phyloP scores from a whole-genome alignment of 1,140 invertebrate species.

The Agraylea sexmaculata region DNA sequence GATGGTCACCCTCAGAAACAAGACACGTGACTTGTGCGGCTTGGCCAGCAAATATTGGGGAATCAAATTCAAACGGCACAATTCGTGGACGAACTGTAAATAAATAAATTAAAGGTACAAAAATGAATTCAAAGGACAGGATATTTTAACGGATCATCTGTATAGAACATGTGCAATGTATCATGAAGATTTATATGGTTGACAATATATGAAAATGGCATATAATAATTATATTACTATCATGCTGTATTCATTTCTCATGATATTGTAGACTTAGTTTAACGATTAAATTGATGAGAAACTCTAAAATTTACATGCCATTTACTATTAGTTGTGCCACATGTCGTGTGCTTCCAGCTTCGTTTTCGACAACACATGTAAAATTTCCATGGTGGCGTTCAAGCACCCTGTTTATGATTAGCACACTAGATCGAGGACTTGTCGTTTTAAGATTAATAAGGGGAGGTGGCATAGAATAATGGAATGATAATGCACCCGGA shows the following conservation, averaged over 20 bases:
- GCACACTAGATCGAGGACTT: slow-evolving; percentile 46
- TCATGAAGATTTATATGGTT: background rate
- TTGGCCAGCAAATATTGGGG: slow-evolving; percentile 55
- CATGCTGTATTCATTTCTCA: slow-evolving; percentile 2
- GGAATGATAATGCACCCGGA: too few species aligned
- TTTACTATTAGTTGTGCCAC: slow-evolving; percentile 46
- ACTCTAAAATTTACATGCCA: slow-evolving; percentile 39
- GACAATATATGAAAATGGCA: background rate
- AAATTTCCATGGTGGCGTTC: slow-evolving; percentile 49
- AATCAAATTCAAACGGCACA: slow-evolving; percentile 59
- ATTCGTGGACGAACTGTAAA: slow-evolving; percentile 62
- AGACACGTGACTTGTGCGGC: slow-evolving; percentile 62
- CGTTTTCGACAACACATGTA: slow-evolving; percentile 53
- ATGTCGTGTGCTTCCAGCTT: slow-evolving; percentile 46
- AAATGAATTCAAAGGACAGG: background rate
- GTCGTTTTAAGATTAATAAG: slow-evolving; percentile 37
- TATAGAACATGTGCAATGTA: slow-evolving; percentile 1
- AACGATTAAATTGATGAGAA: too few species aligned
- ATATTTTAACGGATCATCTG: background rate
- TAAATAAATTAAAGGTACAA: slow-evolving; percentile 18
- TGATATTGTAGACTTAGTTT: slow-evolving; percentile 7
- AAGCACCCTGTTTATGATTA: slow-evolving; percentile 45
- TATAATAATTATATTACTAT: background rate
- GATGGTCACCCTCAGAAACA: slow-evolving; percentile 70
- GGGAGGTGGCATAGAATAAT: slow-evolving; percentile 21